These are phyloP conservation scores for Diaphora mendica DNA, from an alignment of 2,888 invertebrate genomes.

Conservation along the genomic window DNA sequence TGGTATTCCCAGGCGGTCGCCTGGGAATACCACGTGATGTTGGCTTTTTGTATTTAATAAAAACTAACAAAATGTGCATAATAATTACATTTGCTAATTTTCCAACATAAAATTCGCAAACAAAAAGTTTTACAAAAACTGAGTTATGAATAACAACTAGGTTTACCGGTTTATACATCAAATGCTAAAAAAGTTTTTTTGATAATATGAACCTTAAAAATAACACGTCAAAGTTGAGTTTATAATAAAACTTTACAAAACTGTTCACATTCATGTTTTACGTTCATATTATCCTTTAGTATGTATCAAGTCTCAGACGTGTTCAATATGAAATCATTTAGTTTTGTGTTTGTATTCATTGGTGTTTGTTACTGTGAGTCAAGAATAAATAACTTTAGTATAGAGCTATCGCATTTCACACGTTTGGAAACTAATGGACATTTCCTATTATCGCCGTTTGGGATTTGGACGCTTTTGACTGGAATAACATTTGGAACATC, in stretches of 20 bases:
- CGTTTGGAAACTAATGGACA: constrained; percentile 73
- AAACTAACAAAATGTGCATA: too few species aligned
- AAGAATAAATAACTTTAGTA: constrained; percentile 76
- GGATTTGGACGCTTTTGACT: constrained; percentile 81
- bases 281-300: constrained; percentile 66
- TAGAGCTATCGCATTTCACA: constrained; percentile 74
- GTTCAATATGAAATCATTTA: constrained; percentile 64
- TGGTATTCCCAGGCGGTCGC: too few species aligned
- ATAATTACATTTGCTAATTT: too few species aligned
- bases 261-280: constrained; percentile 46
- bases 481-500: constrained; percentile 75
- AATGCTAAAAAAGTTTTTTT: not conserved
- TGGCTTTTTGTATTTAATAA: not conserved
- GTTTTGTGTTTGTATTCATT: constrained; percentile 60
- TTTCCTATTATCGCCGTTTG: constrained; percentile 80
- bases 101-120: too few species aligned
- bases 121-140: not conserved
- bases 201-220: not conserved
- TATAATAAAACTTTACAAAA: not conserved
- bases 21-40: too few species aligned
- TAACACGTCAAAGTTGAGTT: not conserved
- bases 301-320: constrained; percentile 56
- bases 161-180: not conserved
- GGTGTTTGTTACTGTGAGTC: constrained; percentile 65
- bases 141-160: not conserved